phyloP scores from a whole-genome alignment of 2,797 vertebrate genomes.

The Borostomias antarcticus region DNA sequence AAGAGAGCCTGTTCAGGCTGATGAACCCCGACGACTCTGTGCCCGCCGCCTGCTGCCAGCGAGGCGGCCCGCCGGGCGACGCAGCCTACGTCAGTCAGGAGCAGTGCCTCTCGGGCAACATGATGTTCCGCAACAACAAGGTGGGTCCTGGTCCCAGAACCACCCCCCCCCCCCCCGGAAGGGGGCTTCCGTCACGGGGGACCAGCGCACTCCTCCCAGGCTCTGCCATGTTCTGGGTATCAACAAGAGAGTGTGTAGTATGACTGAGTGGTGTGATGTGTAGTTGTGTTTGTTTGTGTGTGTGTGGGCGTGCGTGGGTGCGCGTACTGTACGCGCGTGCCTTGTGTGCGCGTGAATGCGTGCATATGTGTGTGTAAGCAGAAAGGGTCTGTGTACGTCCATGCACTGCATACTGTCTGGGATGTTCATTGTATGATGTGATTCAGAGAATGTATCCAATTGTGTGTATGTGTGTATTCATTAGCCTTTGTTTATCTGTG shows the following conservation, averaged over 20 bases:
- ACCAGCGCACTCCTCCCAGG: constrained; percentile 61
- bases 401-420: background rate
- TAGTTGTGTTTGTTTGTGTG: background rate
- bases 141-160: constrained; percentile 67
- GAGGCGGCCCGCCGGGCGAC: constrained; percentile 75
- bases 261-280: too few species aligned
- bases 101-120: constrained; percentile 82
- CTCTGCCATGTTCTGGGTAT: constrained; percentile 56
- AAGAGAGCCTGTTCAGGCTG: constrained; percentile 76
- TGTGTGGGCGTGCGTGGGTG: background rate
- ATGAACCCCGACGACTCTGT: constrained; percentile 68
- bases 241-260: constrained; percentile 25
- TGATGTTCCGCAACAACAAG: constrained; percentile 90
- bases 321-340: too few species aligned
- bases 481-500: constrained; percentile 25
- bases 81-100: constrained; percentile 74
- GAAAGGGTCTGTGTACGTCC: background rate
- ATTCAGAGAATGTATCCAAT: constrained; percentile 31
- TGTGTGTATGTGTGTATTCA: constrained; percentile 21
- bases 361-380: background rate
- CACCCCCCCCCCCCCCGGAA: constrained; percentile 16
- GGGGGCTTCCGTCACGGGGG: too few species aligned
- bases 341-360: too few species aligned
- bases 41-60: constrained; percentile 88
- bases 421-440: background rate